Base-by-base conservation (phyloP, 2,113 vertebrate genomes). In the Grus americana region DNA sequence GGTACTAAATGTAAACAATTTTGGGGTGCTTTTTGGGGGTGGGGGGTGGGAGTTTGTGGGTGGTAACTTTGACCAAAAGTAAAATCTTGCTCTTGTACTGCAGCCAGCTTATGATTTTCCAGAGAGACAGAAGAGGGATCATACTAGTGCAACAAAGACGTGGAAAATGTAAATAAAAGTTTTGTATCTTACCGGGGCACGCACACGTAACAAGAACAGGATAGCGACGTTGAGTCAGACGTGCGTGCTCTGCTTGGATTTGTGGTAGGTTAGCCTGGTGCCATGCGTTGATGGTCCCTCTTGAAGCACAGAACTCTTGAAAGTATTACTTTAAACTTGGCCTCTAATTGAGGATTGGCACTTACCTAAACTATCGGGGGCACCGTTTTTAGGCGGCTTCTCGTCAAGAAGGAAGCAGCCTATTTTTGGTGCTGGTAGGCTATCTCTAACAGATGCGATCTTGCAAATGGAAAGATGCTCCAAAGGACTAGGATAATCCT, bases 401-500 rank as follows among this genome's bases (percentile, higher is more conserved):
- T 87, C 65, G 23, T 74, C 47, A 67, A 83, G 91, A 89, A 95
- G 86, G 92, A 97, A 92, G 96, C 92, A 36, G 83, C 97, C 96
- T 94, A 63, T 57, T 95, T 93, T 63, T 96, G 97, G 98, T 98
- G 97, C 95, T 92, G 68, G 34, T 91, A 66, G 93, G 91, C 95
- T 86, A 92, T 95, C 95, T 93, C 65, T 68, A 76, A 83, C 61
- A 49, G 90, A 72, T 55, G 89, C 1, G 54, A 96, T 93, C 76
- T 91, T 70, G 70, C 93, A 94, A 93, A 97, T 68, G 98, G 98
- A 98, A 98, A 98, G 98, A 98, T 98, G 98, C 98, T 98, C 98
- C 97, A 97, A 85, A 78, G 72, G 91, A 97, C 98, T 95, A 91
- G 98, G 98, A 32, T 80, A 80, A 95, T 88, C 98, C 98, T 97